Evolutionary conservation across 2,888 invertebrate species (phyloP).

Genomic region (Andricus curvator): DNA sequence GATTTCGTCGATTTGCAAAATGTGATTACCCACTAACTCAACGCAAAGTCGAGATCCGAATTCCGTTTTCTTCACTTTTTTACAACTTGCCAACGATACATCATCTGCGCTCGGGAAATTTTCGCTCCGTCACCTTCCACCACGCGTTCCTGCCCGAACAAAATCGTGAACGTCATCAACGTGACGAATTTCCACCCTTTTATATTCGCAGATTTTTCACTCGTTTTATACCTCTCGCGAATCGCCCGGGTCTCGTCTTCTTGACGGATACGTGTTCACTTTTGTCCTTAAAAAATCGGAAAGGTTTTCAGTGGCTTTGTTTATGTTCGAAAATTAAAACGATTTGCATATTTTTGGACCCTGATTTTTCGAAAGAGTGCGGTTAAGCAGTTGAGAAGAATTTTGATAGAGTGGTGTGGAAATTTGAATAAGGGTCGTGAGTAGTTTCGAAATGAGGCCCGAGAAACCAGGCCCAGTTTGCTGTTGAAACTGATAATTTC

Average conservation of each 20-base stretch:
- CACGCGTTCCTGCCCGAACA: not conserved
- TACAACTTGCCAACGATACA: not conserved
- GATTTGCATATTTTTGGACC: not conserved
- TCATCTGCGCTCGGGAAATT: not conserved
- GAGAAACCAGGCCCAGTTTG: not conserved
- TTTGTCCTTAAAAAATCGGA: not conserved
- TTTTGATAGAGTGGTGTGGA: not conserved
- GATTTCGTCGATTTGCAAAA: not conserved
- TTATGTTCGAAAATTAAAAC: not conserved
- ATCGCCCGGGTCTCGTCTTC: not conserved
- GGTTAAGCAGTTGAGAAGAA: not conserved
- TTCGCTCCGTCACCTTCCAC: constrained; percentile 31
- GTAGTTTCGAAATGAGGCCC: not conserved
- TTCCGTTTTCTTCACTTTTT: not conserved
- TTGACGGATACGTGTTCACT: not conserved
- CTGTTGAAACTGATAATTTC: not conserved
- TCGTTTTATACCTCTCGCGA: constrained; percentile 4
- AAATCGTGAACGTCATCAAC: constrained; percentile 26
- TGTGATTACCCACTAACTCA: not conserved
- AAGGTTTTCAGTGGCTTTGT: not conserved
- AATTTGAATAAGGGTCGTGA: not conserved
- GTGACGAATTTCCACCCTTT: constrained; percentile 37
- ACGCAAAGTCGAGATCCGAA: not conserved
- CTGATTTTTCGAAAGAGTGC: not conserved
- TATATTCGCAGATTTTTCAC: not conserved